Conservation (phyloP, 2,888 invertebrate genomes). For the Eupithecia centaureata region DNA sequence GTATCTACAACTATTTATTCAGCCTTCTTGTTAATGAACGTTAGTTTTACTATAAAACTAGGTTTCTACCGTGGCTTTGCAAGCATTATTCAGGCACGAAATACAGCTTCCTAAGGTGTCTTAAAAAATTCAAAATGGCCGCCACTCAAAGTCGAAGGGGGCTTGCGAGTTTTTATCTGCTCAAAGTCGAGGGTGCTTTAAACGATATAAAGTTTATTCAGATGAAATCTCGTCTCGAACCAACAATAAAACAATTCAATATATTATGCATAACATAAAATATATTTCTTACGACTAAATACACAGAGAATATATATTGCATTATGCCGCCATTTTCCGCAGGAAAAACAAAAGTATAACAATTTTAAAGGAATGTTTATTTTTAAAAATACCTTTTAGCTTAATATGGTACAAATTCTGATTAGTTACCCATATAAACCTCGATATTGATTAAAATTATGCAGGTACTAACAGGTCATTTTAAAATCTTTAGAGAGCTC, state of each 20-base stretch:
- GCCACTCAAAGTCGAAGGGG: background rate
- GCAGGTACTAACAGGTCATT: background rate
- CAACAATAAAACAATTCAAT: constrained; percentile 8
- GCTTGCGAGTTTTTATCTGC: no score
- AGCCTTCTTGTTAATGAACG: no score
- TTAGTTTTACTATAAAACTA: background rate
- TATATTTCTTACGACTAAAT: constrained; percentile 64
- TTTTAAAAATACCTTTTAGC: background rate
- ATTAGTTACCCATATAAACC: background rate
- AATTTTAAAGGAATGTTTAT: constrained; percentile 1
- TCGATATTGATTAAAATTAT: background rate
- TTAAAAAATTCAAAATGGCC: background rate
- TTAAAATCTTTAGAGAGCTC: background rate
- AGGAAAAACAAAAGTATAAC: background rate
- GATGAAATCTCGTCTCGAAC: no score
- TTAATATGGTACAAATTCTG: background rate
- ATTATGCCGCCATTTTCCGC: background rate
- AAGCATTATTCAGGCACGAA: background rate
- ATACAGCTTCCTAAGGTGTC: background rate
- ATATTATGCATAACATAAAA: constrained; percentile 37
- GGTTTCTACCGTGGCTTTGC: background rate
- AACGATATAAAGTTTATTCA: no score
- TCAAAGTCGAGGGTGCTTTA: background rate
- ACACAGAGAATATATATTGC: constrained; percentile 46
- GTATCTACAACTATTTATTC: no score